Evolutionary conservation across 2,888 invertebrate genomes (phyloP).

Genomic region (Noctuana brunneofusca): DNA sequence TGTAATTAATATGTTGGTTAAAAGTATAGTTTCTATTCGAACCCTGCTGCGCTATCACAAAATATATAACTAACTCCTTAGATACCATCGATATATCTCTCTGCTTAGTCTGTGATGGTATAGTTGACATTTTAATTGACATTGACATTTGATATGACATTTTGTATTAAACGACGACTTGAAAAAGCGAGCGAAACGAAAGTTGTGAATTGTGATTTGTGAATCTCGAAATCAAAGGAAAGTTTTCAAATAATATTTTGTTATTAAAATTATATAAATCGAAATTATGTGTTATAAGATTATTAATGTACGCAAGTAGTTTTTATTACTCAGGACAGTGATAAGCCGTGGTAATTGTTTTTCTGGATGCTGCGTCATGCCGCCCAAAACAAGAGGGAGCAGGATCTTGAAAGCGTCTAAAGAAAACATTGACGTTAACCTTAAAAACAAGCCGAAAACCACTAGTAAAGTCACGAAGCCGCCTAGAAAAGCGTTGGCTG

Average conservation of each 20-base stretch:
- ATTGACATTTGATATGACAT: constrained; percentile 4
- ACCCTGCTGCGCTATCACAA: too few species aligned
- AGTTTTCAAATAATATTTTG: neutral
- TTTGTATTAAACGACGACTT: neutral
- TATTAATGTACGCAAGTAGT: neutral
- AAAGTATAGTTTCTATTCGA: too few species aligned
- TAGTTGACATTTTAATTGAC: neutral
- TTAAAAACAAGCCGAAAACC: constrained; percentile 46
- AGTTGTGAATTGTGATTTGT: constrained; percentile 7
- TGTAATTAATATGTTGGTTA: too few species aligned
- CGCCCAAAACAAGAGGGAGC: constrained; percentile 61
- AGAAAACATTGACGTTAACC: constrained; percentile 55
- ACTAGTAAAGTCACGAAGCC: constrained; percentile 46
- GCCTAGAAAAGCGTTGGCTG: constrained; percentile 60
- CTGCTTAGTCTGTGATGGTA: too few species aligned
- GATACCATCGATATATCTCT: too few species aligned
- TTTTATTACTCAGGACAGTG: neutral
- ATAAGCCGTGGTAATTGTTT: constrained; percentile 1
- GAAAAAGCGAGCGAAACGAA: constrained; percentile 8
- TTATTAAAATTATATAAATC: neutral
- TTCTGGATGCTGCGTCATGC: constrained; percentile 54
- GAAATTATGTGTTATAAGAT: neutral
- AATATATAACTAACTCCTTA: too few species aligned
- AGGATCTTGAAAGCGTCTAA: constrained; percentile 57
- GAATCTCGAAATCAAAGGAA: neutral